Evolutionary conservation across 2,888 invertebrate genomes (phyloP).

Genomic region (Tyria jacobaeae): DNA sequence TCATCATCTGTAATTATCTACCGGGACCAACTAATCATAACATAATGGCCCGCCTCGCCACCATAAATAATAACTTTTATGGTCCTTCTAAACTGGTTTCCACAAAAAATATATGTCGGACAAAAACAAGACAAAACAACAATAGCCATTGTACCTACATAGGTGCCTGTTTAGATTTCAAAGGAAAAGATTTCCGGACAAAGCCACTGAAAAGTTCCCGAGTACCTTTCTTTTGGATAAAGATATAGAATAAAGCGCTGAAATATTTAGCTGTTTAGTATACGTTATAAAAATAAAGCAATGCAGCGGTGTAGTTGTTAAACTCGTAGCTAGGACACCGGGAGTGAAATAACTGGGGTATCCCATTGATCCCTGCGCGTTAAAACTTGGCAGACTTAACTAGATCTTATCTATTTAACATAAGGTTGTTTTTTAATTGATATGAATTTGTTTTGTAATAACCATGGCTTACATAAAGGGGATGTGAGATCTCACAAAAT

Average conservation of each 20-base stretch:
- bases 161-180: constrained; percentile 73
- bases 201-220: constrained; percentile 71
- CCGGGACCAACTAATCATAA: constrained; percentile 71
- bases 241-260: constrained; percentile 64
- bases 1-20: constrained; percentile 77
- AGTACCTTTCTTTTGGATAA: constrained; percentile 65
- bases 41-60: constrained; percentile 73
- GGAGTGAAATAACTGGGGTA: constrained; percentile 78
- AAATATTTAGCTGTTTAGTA: constrained; percentile 35
- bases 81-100: constrained; percentile 64
- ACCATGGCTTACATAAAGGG: constrained; percentile 82
- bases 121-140: constrained; percentile 57
- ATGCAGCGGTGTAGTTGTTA: constrained; percentile 61
- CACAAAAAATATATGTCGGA: constrained; percentile 67
- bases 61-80: constrained; percentile 71
- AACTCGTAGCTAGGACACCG: constrained; percentile 67
- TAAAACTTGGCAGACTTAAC: constrained; percentile 38
- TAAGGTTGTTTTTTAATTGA: constrained; percentile 47
- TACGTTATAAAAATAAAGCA: constrained; percentile 40
- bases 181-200: constrained; percentile 68
- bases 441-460: constrained; percentile 61
- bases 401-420: background rate
- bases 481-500: constrained; percentile 79
- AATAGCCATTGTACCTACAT: constrained; percentile 58
- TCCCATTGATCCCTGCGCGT: constrained; percentile 70